A percentile compares a stretch with the other conserved stretches of the same genome.
phyloP scores from a whole-genome alignment of 2,113 vertebrate genomes.

The Heterocephalus glaber region DNA sequence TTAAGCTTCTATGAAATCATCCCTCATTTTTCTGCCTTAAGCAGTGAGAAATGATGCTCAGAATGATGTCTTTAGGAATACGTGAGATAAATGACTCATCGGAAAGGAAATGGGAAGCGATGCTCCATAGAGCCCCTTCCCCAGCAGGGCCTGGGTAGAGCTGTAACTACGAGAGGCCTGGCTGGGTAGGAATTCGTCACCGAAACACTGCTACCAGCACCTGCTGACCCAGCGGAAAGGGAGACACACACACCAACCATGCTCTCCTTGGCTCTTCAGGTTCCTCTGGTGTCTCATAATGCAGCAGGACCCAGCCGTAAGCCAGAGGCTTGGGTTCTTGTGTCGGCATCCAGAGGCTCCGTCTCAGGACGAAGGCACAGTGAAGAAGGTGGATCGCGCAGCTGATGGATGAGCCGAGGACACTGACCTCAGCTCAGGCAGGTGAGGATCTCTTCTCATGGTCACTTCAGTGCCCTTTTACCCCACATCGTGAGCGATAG shows the following conservation, averaged over 20 bases:
- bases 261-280: neutral
- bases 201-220: neutral
- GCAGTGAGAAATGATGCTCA: slow-evolving; percentile 10
- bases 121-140: neutral
- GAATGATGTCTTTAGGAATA: neutral
- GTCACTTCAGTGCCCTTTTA: neutral
- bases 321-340: neutral
- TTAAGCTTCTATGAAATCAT: neutral
- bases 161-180: neutral
- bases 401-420: too few relatives aligned
- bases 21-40: neutral
- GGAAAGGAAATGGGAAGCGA: neutral
- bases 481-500: neutral
- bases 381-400: neutral
- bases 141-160: neutral
- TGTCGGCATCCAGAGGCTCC: neutral
- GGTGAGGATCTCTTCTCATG: neutral
- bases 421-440: too few relatives aligned
- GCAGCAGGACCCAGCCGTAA: neutral
- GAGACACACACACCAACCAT: neutral
- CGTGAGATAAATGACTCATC: neutral
- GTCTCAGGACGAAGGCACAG: neutral
- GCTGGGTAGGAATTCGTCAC: neutral
- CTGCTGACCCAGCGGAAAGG: neutral
- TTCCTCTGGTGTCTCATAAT: neutral